Percentiles rank a stretch among this genome's conserved stretches.
Conservation (phyloP, 1,140 invertebrate species). For the Drosophila baimaii region DNA sequence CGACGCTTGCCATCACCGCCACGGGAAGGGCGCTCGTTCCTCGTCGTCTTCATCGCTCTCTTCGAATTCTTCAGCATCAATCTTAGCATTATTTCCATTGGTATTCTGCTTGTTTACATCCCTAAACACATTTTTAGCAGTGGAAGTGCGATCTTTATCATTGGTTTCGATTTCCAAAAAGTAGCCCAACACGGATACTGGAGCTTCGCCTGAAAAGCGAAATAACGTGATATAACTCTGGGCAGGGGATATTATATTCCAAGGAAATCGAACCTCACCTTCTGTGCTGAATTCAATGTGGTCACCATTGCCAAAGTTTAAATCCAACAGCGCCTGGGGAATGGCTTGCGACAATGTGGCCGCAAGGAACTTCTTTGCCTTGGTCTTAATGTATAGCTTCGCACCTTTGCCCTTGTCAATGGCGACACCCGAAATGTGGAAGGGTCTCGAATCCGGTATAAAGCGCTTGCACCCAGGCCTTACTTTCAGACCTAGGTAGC, state of each 20-base stretch:
- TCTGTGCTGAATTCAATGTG: constrained; percentile 87
- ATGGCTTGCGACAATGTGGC: constrained; percentile 89
- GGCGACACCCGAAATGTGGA: constrained; percentile 94
- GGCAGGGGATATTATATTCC: too few species aligned
- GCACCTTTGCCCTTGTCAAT: constrained; percentile 90
- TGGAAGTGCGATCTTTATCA: too few species aligned
- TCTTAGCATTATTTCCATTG: too few species aligned
- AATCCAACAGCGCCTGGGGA: constrained; percentile 90
- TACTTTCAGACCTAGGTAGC: constrained; percentile 91
- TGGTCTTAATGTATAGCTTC: constrained; percentile 90
- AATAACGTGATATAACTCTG: too few species aligned
- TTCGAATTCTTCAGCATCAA: too few species aligned
- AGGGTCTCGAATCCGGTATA: constrained; percentile 90
- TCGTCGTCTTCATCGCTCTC: too few species aligned
- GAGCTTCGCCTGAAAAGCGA: constrained; percentile 87
- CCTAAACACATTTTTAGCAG: too few species aligned
- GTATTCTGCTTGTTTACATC: too few species aligned
- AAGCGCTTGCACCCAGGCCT: constrained; percentile 95
- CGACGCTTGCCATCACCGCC: too few species aligned
- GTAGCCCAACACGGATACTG: constrained; percentile 91
- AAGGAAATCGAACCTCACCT: constrained; percentile 82
- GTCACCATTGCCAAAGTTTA: constrained; percentile 90
- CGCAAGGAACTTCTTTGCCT: constrained; percentile 90
- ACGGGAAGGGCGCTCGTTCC: too few species aligned
- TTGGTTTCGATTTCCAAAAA: too few species aligned